Percentiles rank a stretch among this genome's conserved stretches.
phyloP scores from a whole-genome alignment of 2,113 vertebrate genomes.

The Anoura caudifer region DNA sequence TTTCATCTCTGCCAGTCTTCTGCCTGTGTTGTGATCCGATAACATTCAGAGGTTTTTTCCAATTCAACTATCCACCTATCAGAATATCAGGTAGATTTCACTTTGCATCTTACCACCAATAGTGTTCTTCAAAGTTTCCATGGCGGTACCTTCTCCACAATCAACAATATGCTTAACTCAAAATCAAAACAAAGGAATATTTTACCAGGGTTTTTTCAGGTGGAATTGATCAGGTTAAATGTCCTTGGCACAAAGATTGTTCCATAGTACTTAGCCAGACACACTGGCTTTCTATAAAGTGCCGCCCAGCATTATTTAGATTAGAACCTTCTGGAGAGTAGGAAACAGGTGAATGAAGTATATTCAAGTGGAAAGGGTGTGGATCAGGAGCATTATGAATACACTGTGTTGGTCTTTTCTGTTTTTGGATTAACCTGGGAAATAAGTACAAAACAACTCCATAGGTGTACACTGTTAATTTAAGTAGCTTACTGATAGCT shows the following conservation, averaged over 20 bases:
- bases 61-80: background rate
- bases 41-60: conserved; percentile 12
- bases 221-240: background rate
- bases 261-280: background rate
- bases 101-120: background rate
- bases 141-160: background rate
- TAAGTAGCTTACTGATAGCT: background rate
- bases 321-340: background rate
- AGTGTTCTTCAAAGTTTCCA: conserved; percentile 6
- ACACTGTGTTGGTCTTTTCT: background rate
- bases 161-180: background rate
- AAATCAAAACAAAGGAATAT: conserved; percentile 19
- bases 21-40: background rate
- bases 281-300: background rate
- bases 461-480: background rate
- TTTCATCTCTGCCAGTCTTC: background rate
- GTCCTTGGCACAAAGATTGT: conserved; percentile 30
- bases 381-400: background rate
- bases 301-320: background rate
- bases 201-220: background rate
- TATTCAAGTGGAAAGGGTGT: background rate
- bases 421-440: background rate
- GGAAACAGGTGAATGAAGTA: background rate
- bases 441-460: background rate
- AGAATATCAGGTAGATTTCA: background rate